phyloP scores from a whole-genome alignment of 2,888 invertebrate species.

The Luffia ferchaultella region DNA sequence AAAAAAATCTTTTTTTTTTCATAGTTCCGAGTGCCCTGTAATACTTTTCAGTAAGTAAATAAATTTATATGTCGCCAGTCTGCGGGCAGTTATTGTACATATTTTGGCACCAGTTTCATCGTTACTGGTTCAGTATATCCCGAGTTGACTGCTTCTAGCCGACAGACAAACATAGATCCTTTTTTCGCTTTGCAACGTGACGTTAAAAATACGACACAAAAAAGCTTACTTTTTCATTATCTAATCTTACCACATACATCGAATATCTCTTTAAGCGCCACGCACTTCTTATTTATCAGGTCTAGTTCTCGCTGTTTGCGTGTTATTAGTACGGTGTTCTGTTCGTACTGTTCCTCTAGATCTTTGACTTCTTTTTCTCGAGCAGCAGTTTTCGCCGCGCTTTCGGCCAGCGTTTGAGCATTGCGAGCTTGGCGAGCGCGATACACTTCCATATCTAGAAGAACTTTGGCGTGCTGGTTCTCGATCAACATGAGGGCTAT shows the following conservation, averaged over 20 bases:
- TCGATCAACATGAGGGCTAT: slow-evolving; percentile 59
- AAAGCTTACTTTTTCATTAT: too few relatives aligned
- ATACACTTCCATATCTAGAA: slow-evolving; percentile 66
- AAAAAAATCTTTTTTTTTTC: too few relatives aligned
- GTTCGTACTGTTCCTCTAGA: slow-evolving; percentile 37
- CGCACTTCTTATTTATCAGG: slow-evolving; percentile 37
- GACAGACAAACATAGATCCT: too few relatives aligned
- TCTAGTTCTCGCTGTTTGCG: slow-evolving; percentile 50
- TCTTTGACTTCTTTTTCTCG: slow-evolving; percentile 39
- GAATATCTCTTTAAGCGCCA: slow-evolving; percentile 37
- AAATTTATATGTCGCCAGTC: neutral
- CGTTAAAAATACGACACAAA: too few relatives aligned
- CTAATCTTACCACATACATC: slow-evolving; percentile 56
- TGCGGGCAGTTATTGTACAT: too few relatives aligned
- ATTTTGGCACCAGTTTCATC: too few relatives aligned
- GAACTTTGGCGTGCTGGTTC: slow-evolving; percentile 63
- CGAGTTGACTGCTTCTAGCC: too few relatives aligned
- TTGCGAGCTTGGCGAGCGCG: slow-evolving; percentile 38
- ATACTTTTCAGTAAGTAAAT: neutral
- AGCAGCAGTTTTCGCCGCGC: slow-evolving; percentile 21
- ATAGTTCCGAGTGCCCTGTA: neutral
- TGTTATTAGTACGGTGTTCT: slow-evolving; percentile 30
- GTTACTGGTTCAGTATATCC: too few relatives aligned
- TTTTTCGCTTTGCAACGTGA: too few relatives aligned
- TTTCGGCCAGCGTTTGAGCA: slow-evolving; percentile 18